phyloP scores from a whole-genome alignment of 1,140 invertebrate genomes.

The Steinernema khuongi region DNA sequence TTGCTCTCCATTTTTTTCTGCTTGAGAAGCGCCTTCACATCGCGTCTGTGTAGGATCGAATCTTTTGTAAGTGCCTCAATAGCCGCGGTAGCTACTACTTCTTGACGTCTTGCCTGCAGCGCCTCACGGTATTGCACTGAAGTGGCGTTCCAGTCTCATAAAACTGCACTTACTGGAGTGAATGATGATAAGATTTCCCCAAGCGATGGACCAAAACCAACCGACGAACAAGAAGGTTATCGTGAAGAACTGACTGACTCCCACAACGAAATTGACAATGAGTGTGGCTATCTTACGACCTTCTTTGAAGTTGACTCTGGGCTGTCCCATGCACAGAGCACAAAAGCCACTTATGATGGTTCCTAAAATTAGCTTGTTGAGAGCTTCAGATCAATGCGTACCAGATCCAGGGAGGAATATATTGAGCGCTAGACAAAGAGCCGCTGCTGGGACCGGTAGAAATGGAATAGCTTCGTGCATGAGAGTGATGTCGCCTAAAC shows the following conservation, averaged over 20 bases:
- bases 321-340: constrained; percentile 79
- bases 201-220: constrained; percentile 94
- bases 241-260: constrained; percentile 78
- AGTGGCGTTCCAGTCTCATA: too few species aligned
- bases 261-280: constrained; percentile 74
- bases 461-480: constrained; percentile 77
- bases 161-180: constrained; percentile 65
- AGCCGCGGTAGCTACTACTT: too few species aligned
- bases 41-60: too few species aligned
- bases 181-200: constrained; percentile 81
- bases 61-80: too few species aligned
- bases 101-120: too few species aligned
- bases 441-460: constrained; percentile 75
- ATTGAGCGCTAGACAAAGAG: constrained; percentile 79
- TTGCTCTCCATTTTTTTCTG: too few species aligned
- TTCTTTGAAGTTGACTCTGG: constrained; percentile 69
- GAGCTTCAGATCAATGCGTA: too few species aligned
- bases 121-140: too few species aligned
- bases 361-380: constrained; percentile 66
- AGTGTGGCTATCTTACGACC: constrained; percentile 62
- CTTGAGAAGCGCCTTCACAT: too few species aligned
- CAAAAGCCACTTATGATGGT: constrained; percentile 78
- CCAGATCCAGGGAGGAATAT: constrained; percentile 77
- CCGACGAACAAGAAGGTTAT: constrained; percentile 88
- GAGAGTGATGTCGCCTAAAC: constrained; percentile 56